phyloP scores from a whole-genome alignment of 1,140 invertebrate species.

The Tenebrio molitor region DNA sequence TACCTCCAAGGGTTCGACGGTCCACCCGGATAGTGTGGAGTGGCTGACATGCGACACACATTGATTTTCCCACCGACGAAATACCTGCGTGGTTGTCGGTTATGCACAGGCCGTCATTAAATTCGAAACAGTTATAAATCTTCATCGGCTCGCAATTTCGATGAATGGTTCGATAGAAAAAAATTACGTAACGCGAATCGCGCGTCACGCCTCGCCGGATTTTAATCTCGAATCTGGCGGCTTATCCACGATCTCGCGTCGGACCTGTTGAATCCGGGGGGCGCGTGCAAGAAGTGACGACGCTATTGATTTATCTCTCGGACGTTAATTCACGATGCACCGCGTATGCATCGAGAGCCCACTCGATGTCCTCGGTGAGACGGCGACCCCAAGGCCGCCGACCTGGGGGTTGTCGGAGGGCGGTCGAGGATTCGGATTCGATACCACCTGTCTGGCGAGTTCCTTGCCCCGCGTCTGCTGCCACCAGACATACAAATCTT shows the following conservation, averaged over 20 bases:
- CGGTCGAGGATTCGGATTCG: neutral
- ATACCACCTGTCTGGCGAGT: conserved; percentile 27
- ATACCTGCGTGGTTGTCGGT: neutral
- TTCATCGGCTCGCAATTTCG: neutral
- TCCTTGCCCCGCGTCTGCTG: conserved; percentile 6
- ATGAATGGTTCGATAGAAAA: too few species aligned
- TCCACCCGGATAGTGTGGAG: neutral
- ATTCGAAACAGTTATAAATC: neutral
- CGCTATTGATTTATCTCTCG: neutral
- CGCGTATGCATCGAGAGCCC: too few species aligned
- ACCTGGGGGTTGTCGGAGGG: conserved; percentile 14
- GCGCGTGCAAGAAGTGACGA: conserved; percentile 2
- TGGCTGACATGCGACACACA: neutral
- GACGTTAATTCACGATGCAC: neutral
- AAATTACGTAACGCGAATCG: too few species aligned
- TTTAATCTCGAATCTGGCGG: neutral
- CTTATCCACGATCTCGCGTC: neutral
- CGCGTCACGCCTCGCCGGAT: too few species aligned
- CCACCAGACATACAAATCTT: too few species aligned
- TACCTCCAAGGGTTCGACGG: neutral
- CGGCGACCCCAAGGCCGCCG: neutral
- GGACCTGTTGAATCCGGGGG: conserved; percentile 11
- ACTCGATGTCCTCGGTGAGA: neutral
- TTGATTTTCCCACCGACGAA: neutral
- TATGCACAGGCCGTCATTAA: neutral